Evolutionary conservation across 2,797 vertebrate genomes (phyloP), one percentile per base, ranked within the genome.

Genomic region (Benthosema pterotum): DNA sequence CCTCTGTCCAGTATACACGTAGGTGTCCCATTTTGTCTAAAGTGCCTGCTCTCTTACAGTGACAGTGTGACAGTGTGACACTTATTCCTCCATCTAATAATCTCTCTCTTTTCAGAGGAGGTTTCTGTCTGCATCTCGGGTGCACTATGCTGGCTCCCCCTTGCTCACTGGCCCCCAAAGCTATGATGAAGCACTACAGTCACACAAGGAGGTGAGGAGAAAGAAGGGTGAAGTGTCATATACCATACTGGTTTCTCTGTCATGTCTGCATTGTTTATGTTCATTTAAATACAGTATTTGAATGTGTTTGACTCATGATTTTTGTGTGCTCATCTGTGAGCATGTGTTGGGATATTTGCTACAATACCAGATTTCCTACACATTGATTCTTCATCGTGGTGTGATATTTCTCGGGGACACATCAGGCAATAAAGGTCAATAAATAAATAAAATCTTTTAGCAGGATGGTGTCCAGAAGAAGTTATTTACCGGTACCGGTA

Each of bases 381-480:
- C 32, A 38, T 7, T 11, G 32, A 38, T 38, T 38, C n/a, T n/a
- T n/a, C n/a, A n/a, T n/a, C n/a, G n/a, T n/a, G n/a, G n/a, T n/a
- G n/a, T n/a, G n/a, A 11, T 9, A 38, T 38, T 38, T 38, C 32
- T 38, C 1, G 32, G 32, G 32, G 32, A 38, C 8, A 38, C 9
- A 38, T 8, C 32, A 38, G 32, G 32, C 32, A 38, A 38, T 38
- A 38, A 38, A 38, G 32, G 9, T 32, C 0, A 32, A 32, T 38
- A 38, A 38, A 9, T 38, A 9, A 38, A 38, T 9, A 38, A 2
- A 11, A 32, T 32, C 7, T 25, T 52, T 25, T 71, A 45, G 7
- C 80, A 93, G 92, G 80, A 89, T 49, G 69, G 93, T 16, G 91
- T 93, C 1, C 92, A 92, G 76, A 89, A 81, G 52, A 89, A 81